Conservation (phyloP, 1,140 invertebrate species). For the Macrobrachium nipponense region DNA sequence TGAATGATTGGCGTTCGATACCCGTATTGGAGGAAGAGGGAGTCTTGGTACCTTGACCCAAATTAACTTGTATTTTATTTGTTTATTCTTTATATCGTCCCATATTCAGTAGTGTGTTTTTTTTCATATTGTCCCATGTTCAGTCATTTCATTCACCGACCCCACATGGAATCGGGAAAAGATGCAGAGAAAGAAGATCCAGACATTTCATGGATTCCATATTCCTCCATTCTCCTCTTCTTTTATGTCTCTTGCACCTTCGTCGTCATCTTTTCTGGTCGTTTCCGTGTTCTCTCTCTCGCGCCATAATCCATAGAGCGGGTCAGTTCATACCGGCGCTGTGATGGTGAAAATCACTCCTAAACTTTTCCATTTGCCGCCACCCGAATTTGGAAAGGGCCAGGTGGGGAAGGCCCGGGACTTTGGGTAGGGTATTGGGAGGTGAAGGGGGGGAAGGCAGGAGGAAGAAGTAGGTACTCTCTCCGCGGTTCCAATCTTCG, state of each 20-base stretch:
- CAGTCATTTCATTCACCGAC: too few species aligned
- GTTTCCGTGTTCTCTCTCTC: not conserved
- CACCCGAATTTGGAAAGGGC: conserved; percentile 20
- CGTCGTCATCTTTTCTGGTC: not conserved
- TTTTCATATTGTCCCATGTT: too few species aligned
- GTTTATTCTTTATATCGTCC: too few species aligned
- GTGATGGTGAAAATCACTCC: conserved; percentile 40
- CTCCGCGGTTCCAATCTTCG: too few species aligned
- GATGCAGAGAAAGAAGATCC: too few species aligned
- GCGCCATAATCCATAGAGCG: conserved; percentile 29
- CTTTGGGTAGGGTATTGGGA: not conserved
- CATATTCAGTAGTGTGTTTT: too few species aligned
- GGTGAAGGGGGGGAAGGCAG: not conserved
- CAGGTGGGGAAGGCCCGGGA: not conserved
- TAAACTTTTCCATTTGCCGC: conserved; percentile 43
- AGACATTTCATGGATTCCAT: too few species aligned
- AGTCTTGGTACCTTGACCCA: too few species aligned
- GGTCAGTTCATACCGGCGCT: conserved; percentile 36
- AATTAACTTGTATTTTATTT: too few species aligned
- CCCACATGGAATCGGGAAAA: too few species aligned
- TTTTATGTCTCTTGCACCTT: not conserved
- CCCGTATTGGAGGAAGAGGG: too few species aligned
- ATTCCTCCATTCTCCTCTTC: not conserved
- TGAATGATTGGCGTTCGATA: too few species aligned
- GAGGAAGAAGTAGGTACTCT: not conserved